These are phyloP conservation scores for Pinctada fucata DNA, from an alignment of 2,888 invertebrate genomes.

Conservation along the genomic window DNA sequence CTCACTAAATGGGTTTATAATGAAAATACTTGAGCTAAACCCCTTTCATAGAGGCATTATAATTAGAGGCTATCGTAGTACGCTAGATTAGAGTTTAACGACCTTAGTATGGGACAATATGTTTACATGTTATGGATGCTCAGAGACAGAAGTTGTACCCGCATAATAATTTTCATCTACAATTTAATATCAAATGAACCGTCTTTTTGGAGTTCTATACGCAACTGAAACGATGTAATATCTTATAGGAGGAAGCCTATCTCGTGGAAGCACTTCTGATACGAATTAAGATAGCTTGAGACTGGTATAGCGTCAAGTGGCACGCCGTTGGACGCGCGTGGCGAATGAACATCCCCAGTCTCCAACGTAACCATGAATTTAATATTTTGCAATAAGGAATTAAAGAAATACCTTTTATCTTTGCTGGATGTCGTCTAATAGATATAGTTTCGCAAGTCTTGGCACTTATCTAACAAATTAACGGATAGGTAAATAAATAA, in stretches of 20 bases:
- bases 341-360: constrained; percentile 13
- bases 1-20: too few species aligned
- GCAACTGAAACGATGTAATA: constrained; percentile 2
- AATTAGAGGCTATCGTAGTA: background rate
- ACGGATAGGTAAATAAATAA: constrained; percentile 30
- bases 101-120: constrained; percentile 3
- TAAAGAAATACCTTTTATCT: constrained; percentile 42
- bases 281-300: constrained; percentile 27
- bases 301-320: constrained; percentile 35
- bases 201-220: constrained; percentile 1
- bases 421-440: constrained; percentile 38
- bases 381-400: constrained; percentile 31
- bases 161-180: background rate
- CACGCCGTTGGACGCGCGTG: constrained; percentile 6
- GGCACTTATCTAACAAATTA: constrained; percentile 33
- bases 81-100: background rate
- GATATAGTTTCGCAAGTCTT: constrained; percentile 34
- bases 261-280: constrained; percentile 15
- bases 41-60: background rate
- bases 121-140: background rate
- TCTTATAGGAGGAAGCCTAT: background rate
- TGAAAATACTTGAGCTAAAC: background rate
- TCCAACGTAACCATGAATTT: constrained; percentile 31
- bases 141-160: constrained; percentile 13
- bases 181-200: constrained; percentile 6